Evolutionary conservation across 2,888 invertebrate genomes (phyloP).

Genomic region (Tetanocera ferruginea): DNA sequence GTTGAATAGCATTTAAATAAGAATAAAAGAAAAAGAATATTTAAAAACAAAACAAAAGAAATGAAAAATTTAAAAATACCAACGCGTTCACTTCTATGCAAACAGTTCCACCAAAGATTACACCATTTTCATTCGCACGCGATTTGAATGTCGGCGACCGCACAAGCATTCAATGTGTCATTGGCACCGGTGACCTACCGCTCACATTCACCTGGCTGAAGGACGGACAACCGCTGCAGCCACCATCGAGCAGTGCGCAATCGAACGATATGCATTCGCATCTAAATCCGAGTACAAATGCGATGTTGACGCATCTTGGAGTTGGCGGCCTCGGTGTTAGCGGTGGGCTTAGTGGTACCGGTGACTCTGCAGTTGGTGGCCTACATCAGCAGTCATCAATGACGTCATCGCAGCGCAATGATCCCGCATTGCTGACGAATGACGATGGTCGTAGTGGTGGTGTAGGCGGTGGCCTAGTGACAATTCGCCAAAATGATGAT

Average conservation of each 20-base stretch:
- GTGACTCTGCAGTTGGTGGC: slow-evolving; percentile 55
- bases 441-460: slow-evolving; percentile 64
- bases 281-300: neutral
- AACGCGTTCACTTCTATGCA: slow-evolving; percentile 43
- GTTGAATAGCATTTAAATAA: neutral
- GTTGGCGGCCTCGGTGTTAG: slow-evolving; percentile 47
- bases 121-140: slow-evolving; percentile 77
- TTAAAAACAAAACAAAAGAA: neutral
- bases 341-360: slow-evolving; percentile 63
- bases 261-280: slow-evolving; percentile 34
- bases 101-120: slow-evolving; percentile 76
- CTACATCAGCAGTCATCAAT: slow-evolving; percentile 43
- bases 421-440: slow-evolving; percentile 51
- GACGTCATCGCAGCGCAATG: slow-evolving; percentile 33
- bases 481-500: slow-evolving; percentile 74
- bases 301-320: neutral
- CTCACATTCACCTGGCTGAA: slow-evolving; percentile 76
- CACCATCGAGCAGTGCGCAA: slow-evolving; percentile 52
- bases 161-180: slow-evolving; percentile 75
- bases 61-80: slow-evolving; percentile 9
- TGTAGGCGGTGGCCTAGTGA: slow-evolving; percentile 71
- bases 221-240: slow-evolving; percentile 72
- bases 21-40: neutral
- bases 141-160: slow-evolving; percentile 75
- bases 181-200: slow-evolving; percentile 76